Conservation (phyloP, 1,140 invertebrate species). For the Drosophila parabipectinata region DNA sequence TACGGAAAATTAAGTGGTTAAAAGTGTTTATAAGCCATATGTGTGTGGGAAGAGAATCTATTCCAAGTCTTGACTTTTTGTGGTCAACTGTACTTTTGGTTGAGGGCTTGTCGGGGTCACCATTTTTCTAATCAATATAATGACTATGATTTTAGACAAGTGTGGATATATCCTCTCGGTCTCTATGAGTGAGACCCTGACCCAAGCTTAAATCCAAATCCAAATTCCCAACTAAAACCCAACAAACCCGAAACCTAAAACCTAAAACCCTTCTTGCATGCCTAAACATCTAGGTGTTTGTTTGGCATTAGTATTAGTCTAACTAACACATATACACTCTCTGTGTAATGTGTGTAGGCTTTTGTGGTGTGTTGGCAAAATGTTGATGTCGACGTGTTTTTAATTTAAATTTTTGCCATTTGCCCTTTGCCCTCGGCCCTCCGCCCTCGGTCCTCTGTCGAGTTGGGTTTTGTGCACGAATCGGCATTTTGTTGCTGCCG, state of each 20-base stretch:
- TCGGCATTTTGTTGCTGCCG: slow-evolving; percentile 53
- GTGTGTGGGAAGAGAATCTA: background rate
- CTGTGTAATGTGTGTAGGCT: slow-evolving; percentile 12
- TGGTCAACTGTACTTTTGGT: slow-evolving; percentile 35
- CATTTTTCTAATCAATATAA: too few relatives aligned
- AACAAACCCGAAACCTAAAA: slow-evolving; percentile 1
- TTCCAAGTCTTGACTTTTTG: slow-evolving; percentile 14
- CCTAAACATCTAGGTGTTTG: background rate
- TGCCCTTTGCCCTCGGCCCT: slow-evolving; percentile 21
- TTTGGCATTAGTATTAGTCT: background rate
- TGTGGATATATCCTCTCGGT: background rate
- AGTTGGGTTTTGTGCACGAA: slow-evolving; percentile 45
- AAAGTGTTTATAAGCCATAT: slow-evolving; percentile 30
- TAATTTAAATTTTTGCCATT: slow-evolving; percentile 66
- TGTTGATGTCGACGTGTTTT: slow-evolving; percentile 74
- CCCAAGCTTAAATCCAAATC: slow-evolving; percentile 13
- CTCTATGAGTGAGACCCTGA: background rate
- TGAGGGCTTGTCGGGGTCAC: too few relatives aligned
- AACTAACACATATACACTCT: background rate
- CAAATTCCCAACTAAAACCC: slow-evolving; percentile 45
- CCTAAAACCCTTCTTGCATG: slow-evolving; percentile 26
- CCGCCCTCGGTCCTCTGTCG: background rate
- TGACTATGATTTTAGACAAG: background rate
- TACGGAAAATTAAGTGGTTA: slow-evolving; percentile 78
- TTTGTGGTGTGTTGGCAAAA: slow-evolving; percentile 53